These are phyloP conservation scores for Tridacna gigas DNA, from an alignment of 2,888 invertebrate species.

Conservation along the genomic window DNA sequence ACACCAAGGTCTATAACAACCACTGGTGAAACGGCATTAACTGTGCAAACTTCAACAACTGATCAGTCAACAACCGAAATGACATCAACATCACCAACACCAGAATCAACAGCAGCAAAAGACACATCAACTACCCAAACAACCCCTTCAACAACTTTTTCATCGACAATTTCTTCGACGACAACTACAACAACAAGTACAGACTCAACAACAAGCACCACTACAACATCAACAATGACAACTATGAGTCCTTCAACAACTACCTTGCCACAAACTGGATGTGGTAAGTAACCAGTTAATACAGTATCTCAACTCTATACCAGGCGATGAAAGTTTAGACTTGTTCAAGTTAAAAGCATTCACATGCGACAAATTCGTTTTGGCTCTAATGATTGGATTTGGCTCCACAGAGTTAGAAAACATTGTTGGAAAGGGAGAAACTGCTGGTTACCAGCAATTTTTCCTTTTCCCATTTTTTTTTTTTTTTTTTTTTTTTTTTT, in stretches of 20 bases:
- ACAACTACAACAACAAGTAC: slow-evolving; percentile 8
- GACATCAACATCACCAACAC: too few relatives aligned
- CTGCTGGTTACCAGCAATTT: not conserved
- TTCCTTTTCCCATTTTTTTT: not conserved
- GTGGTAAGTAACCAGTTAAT: not conserved
- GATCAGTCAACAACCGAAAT: too few relatives aligned
- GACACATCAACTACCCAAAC: too few relatives aligned
- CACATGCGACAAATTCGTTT: too few relatives aligned
- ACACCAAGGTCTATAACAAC: not conserved
- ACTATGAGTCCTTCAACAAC: slow-evolving; percentile 7
- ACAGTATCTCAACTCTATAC: not conserved
- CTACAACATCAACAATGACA: slow-evolving; percentile 1
- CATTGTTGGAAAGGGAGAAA: not conserved
- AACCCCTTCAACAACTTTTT: too few relatives aligned
- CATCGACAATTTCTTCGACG: not conserved
- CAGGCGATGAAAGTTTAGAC: not conserved
- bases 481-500: too few relatives aligned
- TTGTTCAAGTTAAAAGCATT: not conserved
- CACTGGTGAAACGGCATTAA: too few relatives aligned
- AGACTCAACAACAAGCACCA: not conserved
- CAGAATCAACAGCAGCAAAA: too few relatives aligned
- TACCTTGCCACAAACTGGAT: not conserved
- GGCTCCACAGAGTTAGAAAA: not conserved
- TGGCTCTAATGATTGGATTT: not conserved
- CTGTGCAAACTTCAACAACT: too few relatives aligned